Conservation (phyloP, 2,113 vertebrate genomes). For the Pan paniscus region DNA sequence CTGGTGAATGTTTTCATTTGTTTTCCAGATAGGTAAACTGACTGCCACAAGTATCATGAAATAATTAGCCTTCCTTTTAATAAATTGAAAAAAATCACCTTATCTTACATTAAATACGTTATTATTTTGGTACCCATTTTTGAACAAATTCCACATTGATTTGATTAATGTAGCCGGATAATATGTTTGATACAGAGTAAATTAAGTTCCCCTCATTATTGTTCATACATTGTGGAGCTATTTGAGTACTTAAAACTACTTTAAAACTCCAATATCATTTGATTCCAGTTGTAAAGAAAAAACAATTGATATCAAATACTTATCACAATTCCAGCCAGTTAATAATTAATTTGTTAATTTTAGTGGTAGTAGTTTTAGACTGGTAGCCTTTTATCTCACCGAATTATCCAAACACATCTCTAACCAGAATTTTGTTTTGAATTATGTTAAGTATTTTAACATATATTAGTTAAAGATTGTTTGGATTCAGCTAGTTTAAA, state of each 20-base stretch:
- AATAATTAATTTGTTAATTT: background rate
- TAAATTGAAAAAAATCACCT: background rate
- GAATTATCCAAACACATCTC: background rate
- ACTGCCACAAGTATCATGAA: background rate
- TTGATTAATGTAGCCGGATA: background rate
- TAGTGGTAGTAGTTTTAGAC: background rate
- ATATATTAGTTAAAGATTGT: background rate
- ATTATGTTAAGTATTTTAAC: background rate
- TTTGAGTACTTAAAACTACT: background rate
- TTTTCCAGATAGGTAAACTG: background rate
- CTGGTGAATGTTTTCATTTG: background rate
- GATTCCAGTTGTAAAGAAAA: conserved; percentile 4
- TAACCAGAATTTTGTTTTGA: background rate
- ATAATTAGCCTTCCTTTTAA: background rate
- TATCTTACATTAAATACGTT: background rate
- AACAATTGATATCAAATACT: background rate
- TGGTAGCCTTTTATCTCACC: background rate
- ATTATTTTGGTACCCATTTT: background rate
- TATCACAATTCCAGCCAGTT: background rate
- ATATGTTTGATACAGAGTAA: background rate
- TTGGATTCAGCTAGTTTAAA: background rate
- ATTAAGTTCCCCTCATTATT: background rate
- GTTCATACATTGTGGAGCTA: background rate
- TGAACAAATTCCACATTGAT: background rate
- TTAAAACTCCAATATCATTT: background rate